Conservation (phyloP, 23 tunicate species). For the Diplosoma virens region DNA sequence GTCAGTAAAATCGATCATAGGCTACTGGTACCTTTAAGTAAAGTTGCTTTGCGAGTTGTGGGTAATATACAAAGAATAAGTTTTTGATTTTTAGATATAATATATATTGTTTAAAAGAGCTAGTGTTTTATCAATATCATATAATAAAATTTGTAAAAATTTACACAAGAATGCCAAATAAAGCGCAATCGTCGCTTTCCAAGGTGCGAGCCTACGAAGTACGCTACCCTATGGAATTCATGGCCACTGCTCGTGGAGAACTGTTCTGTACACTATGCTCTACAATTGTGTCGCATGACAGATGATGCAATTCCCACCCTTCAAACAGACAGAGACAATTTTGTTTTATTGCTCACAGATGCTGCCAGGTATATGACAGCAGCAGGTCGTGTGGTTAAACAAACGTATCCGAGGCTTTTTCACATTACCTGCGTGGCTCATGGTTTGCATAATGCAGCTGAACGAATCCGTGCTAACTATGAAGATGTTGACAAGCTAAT, state of each 20-base stretch:
- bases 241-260: slow-evolving; percentile 41
- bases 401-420: slow-evolving; percentile 35
- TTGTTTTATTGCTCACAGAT: slow-evolving; percentile 43
- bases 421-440: slow-evolving; percentile 42
- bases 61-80: no score
- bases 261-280: slow-evolving; percentile 38
- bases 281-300: slow-evolving; percentile 51
- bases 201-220: slow-evolving; percentile 28
- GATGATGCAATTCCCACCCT: slow-evolving; percentile 42
- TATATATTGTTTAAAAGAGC: neutral
- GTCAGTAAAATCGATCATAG: no score
- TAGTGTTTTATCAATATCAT: neutral
- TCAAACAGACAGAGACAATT: slow-evolving; percentile 30
- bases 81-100: neutral
- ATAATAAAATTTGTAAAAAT: neutral
- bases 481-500: slow-evolving; percentile 43
- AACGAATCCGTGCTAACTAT: slow-evolving; percentile 40
- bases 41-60: no score
- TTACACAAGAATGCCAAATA: slow-evolving; percentile 40
- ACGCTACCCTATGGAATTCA: slow-evolving; percentile 43
- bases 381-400: slow-evolving; percentile 46
- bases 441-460: slow-evolving; percentile 39
- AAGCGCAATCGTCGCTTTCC: slow-evolving; percentile 38
- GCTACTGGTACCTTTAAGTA: no score
- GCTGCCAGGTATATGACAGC: slow-evolving; percentile 46